A percentile compares a stretch with the other conserved stretches of the same genome.
phyloP scores from a whole-genome alignment of 2,797 vertebrate genomes.

The Sarcoramphus papa region DNA sequence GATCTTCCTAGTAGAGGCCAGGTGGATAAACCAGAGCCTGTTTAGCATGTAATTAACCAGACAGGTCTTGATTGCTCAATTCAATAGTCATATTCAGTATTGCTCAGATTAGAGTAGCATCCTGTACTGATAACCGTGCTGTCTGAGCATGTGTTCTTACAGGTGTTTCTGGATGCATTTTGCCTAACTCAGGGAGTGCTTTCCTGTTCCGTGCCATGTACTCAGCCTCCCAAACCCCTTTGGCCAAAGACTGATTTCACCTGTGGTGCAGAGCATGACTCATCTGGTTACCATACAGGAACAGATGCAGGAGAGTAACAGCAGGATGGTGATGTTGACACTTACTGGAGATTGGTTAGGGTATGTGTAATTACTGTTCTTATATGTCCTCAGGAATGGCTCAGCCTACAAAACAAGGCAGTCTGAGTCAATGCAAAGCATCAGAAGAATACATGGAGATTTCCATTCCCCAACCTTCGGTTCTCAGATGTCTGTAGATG shows the following conservation, averaged over 20 bases:
- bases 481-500: background rate
- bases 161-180: background rate
- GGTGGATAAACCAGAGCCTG: background rate
- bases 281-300: background rate
- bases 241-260: background rate
- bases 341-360: background rate
- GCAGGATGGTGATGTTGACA: background rate
- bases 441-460: background rate
- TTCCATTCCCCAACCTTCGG: background rate
- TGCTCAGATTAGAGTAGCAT: background rate
- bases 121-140: background rate
- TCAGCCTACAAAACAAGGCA: slow-evolving; percentile 50
- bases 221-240: background rate
- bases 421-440: background rate
- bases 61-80: background rate
- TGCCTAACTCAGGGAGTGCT: background rate
- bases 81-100: background rate
- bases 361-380: slow-evolving; percentile 70
- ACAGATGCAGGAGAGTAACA: background rate
- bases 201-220: background rate
- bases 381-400: slow-evolving; percentile 71
- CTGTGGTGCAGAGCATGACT: background rate
- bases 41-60: background rate
- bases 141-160: background rate
- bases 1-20: background rate